Evolutionary conservation across 2,113 vertebrate species (phyloP).

Genomic region (Athene cunicularia): DNA sequence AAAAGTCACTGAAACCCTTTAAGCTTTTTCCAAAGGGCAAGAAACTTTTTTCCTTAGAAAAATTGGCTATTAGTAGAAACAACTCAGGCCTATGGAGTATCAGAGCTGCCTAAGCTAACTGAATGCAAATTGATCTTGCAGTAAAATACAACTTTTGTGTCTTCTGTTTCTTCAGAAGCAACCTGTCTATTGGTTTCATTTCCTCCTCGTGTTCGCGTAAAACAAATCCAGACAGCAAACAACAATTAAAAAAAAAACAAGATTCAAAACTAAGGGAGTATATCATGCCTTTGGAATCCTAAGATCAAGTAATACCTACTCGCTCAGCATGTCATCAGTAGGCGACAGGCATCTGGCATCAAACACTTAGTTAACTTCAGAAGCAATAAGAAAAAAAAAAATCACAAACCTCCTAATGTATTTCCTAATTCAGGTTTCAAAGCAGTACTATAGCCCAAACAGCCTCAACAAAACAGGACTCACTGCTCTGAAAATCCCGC

Average conservation of each 20-base stretch:
- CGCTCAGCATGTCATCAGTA: neutral
- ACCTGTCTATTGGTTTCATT: neutral
- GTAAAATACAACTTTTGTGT: neutral
- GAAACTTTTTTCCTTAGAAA: neutral
- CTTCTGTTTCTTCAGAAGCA: neutral
- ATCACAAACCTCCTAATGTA: neutral
- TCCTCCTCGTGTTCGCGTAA: neutral
- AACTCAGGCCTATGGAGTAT: neutral
- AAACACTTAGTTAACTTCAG: conserved; percentile 21
- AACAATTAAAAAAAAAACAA: neutral
- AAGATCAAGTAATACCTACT: conserved; percentile 27
- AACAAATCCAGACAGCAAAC: neutral
- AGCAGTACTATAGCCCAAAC: conserved; percentile 31
- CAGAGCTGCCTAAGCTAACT: conserved; percentile 24
- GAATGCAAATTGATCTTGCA: conserved; percentile 24
- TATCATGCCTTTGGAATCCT: neutral
- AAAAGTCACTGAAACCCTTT: conserved; percentile 28
- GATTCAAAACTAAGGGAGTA: neutral
- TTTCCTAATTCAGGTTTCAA: conserved; percentile 60
- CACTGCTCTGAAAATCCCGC: conserved; percentile 38
- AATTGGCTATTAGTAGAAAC: conserved; percentile 16
- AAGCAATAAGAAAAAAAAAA: conserved; percentile 24
- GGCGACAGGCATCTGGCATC: neutral
- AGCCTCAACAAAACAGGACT: neutral
- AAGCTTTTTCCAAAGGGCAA: conserved; percentile 32